These are phyloP conservation scores for Rousettus leschenaultii DNA, from an alignment of 2,113 vertebrate species.

Conservation along the genomic window DNA sequence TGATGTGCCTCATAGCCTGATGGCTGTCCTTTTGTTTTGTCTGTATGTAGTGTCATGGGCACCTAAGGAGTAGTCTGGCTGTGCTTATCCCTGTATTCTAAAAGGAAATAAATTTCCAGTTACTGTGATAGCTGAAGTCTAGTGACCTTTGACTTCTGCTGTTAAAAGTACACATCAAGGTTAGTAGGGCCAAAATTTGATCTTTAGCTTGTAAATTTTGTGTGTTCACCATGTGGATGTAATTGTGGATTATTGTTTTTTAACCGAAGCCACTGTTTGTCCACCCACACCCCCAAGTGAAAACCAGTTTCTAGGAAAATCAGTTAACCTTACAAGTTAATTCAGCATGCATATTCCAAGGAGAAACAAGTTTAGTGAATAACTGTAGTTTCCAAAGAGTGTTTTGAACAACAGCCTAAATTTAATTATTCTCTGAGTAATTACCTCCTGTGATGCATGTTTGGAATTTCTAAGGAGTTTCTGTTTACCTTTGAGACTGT, in stretches of 20 bases:
- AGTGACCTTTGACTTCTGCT: constrained; percentile 44
- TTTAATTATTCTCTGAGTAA: background rate
- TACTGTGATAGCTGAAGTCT: constrained; percentile 24
- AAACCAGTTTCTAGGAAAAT: background rate
- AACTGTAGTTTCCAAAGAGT: background rate
- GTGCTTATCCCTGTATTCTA: background rate
- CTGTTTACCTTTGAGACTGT: constrained; percentile 17
- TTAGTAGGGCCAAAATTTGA: constrained; percentile 16
- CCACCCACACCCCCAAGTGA: background rate
- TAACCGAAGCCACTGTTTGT: background rate
- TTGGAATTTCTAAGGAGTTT: constrained; percentile 18
- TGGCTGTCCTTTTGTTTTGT: constrained; percentile 16
- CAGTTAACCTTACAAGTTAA: background rate
- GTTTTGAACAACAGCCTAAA: background rate
- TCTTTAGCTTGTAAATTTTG: background rate
- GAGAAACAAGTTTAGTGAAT: background rate
- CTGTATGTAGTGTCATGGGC: background rate
- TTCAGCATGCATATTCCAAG: background rate
- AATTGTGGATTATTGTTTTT: constrained; percentile 29
- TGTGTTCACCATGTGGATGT: background rate
- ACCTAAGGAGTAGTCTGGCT: background rate
- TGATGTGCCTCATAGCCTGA: background rate
- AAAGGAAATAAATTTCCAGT: background rate
- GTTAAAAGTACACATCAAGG: background rate
- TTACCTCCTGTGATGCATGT: background rate